Conservation (phyloP, 2,113 vertebrate genomes). For the Oreochromis niloticus region DNA sequence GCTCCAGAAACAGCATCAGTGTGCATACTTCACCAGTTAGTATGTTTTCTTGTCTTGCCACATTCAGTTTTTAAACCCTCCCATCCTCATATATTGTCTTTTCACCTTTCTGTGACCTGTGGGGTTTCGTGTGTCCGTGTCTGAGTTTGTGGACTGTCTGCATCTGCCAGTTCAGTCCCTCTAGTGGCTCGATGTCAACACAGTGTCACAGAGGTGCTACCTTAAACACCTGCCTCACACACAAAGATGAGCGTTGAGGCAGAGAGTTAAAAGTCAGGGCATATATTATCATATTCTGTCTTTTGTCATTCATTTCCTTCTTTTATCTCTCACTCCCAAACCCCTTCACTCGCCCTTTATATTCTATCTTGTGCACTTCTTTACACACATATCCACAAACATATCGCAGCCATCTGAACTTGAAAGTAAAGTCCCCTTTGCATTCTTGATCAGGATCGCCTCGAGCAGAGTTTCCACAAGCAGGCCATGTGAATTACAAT, state of each 20-base stretch:
- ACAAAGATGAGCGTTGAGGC: neutral
- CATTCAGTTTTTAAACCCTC: neutral
- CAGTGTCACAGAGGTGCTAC: constrained; percentile 17
- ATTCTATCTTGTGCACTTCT: neutral
- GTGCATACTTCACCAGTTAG: neutral
- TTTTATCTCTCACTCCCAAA: neutral
- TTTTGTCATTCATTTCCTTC: neutral
- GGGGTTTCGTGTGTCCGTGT: neutral
- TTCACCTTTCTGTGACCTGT: constrained; percentile 13
- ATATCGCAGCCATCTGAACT: constrained; percentile 8
- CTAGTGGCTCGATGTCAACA: constrained; percentile 9
- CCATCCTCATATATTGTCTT: neutral
- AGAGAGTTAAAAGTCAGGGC: neutral
- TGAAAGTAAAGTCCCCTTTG: constrained; percentile 20
- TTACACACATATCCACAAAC: neutral
- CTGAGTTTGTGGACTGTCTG: constrained; percentile 1
- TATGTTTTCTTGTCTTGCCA: neutral
- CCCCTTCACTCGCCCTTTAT: neutral
- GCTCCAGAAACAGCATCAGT: neutral
- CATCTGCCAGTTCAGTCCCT: neutral
- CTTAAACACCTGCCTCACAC: constrained; percentile 1
- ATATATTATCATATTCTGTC: neutral
- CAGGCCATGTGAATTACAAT: constrained; percentile 39
- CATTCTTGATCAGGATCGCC: constrained; percentile 40
- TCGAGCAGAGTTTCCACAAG: constrained; percentile 16